These are phyloP conservation scores for Speoplatyrhinus poulsoni DNA, from an alignment of 2,113 vertebrate genomes.

Conservation along the genomic window DNA sequence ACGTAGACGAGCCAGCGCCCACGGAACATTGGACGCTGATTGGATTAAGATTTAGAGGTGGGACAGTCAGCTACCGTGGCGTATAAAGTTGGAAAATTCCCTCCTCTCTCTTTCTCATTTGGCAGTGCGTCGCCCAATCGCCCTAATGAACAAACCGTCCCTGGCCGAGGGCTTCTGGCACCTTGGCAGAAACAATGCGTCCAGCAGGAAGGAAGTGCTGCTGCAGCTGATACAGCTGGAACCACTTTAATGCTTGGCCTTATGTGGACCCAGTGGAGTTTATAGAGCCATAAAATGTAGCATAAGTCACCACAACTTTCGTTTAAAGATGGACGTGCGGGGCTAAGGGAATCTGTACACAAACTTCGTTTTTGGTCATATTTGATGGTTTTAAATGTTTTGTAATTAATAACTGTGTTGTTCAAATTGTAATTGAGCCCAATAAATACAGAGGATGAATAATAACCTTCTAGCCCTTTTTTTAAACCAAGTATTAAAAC, in stretches of 20 bases:
- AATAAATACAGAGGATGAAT: no score
- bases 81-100: no score
- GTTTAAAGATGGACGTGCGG: not conserved
- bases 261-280: conserved; percentile 26
- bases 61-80: no score
- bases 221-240: not conserved
- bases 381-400: no score
- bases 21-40: no score
- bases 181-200: conserved; percentile 3
- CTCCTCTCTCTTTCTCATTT: no score
- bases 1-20: no score
- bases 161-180: conserved; percentile 12
- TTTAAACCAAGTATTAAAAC: not conserved
- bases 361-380: no score
- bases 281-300: conserved; percentile 45
- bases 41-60: no score
- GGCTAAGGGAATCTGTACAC: not conserved
- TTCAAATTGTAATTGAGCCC: not conserved
- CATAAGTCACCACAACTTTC: not conserved
- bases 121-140: no score
- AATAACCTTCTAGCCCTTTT: no score
- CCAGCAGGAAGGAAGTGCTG: not conserved
- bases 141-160: no score
- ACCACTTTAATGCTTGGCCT: conserved; percentile 19
- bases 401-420: not conserved